Evolutionary conservation across 1,140 invertebrate species (phyloP), one percentile per base, ranked within the genome.

Genomic region (Cydia splendana): DNA sequence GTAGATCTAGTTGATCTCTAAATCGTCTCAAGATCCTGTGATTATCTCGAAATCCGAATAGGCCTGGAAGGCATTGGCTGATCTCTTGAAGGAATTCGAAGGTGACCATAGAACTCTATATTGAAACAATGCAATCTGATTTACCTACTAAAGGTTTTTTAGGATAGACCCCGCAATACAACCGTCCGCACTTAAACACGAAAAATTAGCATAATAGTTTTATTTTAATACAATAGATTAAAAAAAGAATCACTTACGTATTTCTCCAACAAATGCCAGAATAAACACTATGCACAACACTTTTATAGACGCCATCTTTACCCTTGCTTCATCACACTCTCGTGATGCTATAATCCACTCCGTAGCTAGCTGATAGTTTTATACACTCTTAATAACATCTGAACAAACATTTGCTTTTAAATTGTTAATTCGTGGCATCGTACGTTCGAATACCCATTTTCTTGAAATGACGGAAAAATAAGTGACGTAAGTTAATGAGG

Each of bases 331-430:
- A 4, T n/a, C 34, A 71, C 53, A 57, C 57, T 62, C 0, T 71
- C 4, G n/a, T n/a, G n/a, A 42, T 20, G n/a, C 9, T 10, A 15
- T 12, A 71, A 18, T 5, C 0, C 2, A 15, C 34, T 13, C 10
- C 18, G 34, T 18, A 71, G 10, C 15, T 71, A 62, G 30, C 30
- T 71, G 9, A 71, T 18, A 38, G 38, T 71, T 71, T 18, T 71
- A 71, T 71, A 71, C 2, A 69, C 34, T 45, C 1, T 42, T 20
- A n/a, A 38, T 9, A n/a, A 18, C 67, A 71, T 2, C 67, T 71
- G 67, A 18, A 38, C 34, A 34, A 71, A 71, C 34, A 71, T 71
- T 71, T 71, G 67, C 65, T 18, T 38, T 62, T n/a, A 62, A 62
- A 62, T 62, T 24, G 20, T 62, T 24, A 62, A 62, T 62, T 24